phyloP scores from a whole-genome alignment of 2,888 invertebrate species.

The Calameuta filiformis region DNA sequence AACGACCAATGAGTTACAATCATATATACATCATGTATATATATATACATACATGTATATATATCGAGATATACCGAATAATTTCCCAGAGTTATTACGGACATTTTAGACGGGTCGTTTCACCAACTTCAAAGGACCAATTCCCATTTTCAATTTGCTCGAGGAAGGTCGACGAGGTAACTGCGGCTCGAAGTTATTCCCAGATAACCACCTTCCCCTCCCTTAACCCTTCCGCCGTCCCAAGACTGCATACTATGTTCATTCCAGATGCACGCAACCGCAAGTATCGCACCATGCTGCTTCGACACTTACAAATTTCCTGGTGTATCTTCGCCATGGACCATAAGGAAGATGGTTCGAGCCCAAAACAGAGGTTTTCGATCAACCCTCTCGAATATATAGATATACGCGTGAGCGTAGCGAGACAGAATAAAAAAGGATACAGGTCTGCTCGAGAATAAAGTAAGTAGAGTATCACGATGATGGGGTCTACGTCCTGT shows the following conservation, averaged over 20 bases:
- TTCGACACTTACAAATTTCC: neutral
- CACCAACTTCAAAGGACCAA: conserved; percentile 61
- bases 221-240: conserved; percentile 23
- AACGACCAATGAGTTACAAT: neutral
- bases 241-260: conserved; percentile 30
- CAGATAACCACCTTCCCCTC: conserved; percentile 24
- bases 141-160: conserved; percentile 61
- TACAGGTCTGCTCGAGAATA: neutral
- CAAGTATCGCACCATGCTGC: neutral
- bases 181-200: conserved; percentile 41
- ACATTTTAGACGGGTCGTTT: conserved; percentile 55
- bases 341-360: neutral
- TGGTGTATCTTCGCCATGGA: neutral
- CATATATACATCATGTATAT: neutral
- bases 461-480: neutral
- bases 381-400: neutral
- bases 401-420: neutral
- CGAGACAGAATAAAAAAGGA: neutral
- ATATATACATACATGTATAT: no score
- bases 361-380: neutral
- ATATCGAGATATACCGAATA: conserved; percentile 1
- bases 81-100: conserved; percentile 52
- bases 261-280: conserved; percentile 14
- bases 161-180: neutral
- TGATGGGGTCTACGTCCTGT: neutral